A percentile compares a stretch with the other conserved stretches of the same genome.
These are phyloP conservation scores for Holcopasites calliopsidis DNA, from an alignment of 1,140 invertebrate genomes.

Conservation along the genomic window DNA sequence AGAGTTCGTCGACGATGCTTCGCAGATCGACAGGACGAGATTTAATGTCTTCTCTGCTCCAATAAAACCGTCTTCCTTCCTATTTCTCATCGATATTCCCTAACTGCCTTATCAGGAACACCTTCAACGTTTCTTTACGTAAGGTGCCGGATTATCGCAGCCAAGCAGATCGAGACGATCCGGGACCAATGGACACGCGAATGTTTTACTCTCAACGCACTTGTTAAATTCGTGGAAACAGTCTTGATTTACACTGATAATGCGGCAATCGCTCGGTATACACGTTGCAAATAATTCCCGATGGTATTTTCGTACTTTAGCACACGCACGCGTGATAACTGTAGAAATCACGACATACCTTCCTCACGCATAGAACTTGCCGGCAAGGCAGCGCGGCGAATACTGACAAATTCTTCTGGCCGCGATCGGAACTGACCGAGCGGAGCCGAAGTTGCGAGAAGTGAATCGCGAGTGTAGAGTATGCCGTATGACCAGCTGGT, in stretches of 20 bases:
- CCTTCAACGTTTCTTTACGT: not conserved
- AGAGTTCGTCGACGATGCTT: not conserved
- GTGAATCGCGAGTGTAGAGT: conserved; percentile 46
- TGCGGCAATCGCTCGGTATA: not conserved
- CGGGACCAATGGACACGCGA: too few species aligned
- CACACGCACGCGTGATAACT: conserved; percentile 1
- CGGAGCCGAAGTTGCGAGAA: conserved; percentile 50
- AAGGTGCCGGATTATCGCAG: too few species aligned
- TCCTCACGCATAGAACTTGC: conserved; percentile 52
- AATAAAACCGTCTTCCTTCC: not conserved
- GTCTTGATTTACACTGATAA: not conserved
- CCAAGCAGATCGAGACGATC: not conserved
- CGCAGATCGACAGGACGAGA: not conserved
- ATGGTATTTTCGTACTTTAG: not conserved
- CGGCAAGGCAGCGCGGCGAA: conserved; percentile 75
- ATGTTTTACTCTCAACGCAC: not conserved
- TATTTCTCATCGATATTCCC: conserved; percentile 51
- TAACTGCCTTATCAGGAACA: not conserved
- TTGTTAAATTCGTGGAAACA: not conserved
- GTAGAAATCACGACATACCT: not conserved
- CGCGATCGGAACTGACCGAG: conserved; percentile 54
- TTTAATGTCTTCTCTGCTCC: not conserved
- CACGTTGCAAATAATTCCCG: not conserved
- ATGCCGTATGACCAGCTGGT: conserved; percentile 48
- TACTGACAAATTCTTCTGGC: conserved; percentile 67